Base-by-base conservation (phyloP, 2,797 vertebrate genomes). In the Spinibarbus caldwelli region DNA sequence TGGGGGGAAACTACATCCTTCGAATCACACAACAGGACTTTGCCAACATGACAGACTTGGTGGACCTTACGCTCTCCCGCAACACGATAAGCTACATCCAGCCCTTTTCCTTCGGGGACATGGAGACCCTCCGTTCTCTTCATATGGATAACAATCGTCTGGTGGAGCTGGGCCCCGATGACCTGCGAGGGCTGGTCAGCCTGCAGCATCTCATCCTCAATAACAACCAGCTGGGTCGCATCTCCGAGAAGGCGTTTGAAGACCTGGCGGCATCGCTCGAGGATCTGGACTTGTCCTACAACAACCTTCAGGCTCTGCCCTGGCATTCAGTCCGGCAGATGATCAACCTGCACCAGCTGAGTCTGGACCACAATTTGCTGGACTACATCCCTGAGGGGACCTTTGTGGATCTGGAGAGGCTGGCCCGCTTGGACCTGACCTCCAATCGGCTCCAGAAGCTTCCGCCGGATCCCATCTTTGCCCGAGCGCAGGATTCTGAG, bases 201-300 rank as follows among this genome's bases (percentile, higher is more conserved):
- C 94, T 99, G 89, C 95, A 98, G 86, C 98, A 99, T 90, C 95
- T 99, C 88, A 99, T 99, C 83, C 95, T 99, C 80, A 97, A 97
- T 94, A 99, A 99, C 94, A 99, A 99, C 94, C 98, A 99, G 93
- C 94, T 99, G 88, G 95, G 94, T 31, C 95, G 93, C 82, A 96
- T 99, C 34, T 96, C 97, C 0, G 95, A 97, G 2, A 96, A 96
- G 36, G 97, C 98, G 41, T 98, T 99, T 38, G 97, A 98, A 92
- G 98, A 99, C 86, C 94, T 97, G 87, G 94, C 97, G 49, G 90
- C 95, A 72, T 94, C 97, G 0, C 85, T 99, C 83, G 97, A 99
- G 92, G 97, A 99, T 86, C 92, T 99, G 85, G 97, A 99, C 89
- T 95, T 99, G 86, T 98, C 97, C 68, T 99, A 97, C 89, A 99